A percentile compares a stretch with the other conserved stretches of the same genome.
These are phyloP conservation scores for Drosophila trichaetosa DNA, from an alignment of 2,888 invertebrate genomes.

Conservation along the genomic window DNA sequence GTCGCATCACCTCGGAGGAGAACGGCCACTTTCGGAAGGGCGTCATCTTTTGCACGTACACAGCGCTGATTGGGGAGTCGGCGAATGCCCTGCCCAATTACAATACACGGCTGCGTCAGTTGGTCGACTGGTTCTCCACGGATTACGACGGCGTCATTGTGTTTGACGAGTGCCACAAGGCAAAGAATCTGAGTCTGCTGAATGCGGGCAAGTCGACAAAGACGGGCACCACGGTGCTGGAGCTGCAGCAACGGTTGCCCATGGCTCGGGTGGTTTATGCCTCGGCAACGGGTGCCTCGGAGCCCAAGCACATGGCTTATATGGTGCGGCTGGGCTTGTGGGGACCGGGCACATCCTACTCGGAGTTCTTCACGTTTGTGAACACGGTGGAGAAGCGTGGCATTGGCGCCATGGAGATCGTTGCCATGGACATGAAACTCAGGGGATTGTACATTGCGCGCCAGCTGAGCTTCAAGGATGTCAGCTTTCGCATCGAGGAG, in stretches of 20 bases:
- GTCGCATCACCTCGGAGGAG: slow-evolving; percentile 90
- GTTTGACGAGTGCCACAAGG: slow-evolving; percentile 99
- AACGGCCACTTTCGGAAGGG: slow-evolving; percentile 97
- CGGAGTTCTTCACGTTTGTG: slow-evolving; percentile 97
- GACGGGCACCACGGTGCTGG: slow-evolving; percentile 97
- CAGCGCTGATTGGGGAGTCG: slow-evolving; percentile 98
- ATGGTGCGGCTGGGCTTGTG: slow-evolving; percentile 99
- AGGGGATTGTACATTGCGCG: slow-evolving; percentile 99
- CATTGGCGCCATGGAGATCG: slow-evolving; percentile 99
- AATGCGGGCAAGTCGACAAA: slow-evolving; percentile 99
- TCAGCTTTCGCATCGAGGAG: slow-evolving; percentile 98
- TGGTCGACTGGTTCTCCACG: slow-evolving; percentile 98
- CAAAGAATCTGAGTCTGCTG: slow-evolving; percentile 98
- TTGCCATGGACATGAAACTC: slow-evolving; percentile 99
- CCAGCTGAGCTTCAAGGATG: slow-evolving; percentile 99
- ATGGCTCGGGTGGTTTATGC: slow-evolving; percentile 97
- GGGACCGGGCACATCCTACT: slow-evolving; percentile 98
- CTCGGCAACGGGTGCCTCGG: slow-evolving; percentile 98
- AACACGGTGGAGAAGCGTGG: slow-evolving; percentile 98
- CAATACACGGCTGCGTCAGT: slow-evolving; percentile 96
- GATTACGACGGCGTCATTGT: slow-evolving; percentile 94
- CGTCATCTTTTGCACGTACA: slow-evolving; percentile 99
- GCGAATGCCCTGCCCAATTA: slow-evolving; percentile 89
- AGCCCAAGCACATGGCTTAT: slow-evolving; percentile 99
- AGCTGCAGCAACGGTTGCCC: slow-evolving; percentile 96